Percentiles rank a stretch among this genome's conserved stretches.
These are phyloP conservation scores for Sisor rabdophorus DNA, from an alignment of 2,113 vertebrate species.

Conservation along the genomic window DNA sequence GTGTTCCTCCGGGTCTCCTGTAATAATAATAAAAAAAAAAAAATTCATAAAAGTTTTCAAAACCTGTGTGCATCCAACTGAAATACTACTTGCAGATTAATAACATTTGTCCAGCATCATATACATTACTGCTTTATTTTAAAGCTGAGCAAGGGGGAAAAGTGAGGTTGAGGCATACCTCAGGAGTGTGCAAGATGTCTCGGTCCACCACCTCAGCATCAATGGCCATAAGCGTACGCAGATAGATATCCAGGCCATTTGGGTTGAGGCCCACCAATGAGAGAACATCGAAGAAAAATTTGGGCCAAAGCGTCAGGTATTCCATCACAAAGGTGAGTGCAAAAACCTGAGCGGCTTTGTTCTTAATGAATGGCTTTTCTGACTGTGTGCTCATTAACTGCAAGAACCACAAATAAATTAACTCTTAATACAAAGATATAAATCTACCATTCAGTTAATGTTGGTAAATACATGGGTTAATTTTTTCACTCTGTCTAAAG, in stretches of 20 bases:
- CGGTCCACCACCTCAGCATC: constrained; percentile 94
- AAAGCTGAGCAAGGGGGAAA: not conserved
- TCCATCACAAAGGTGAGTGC: constrained; percentile 93
- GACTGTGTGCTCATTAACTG: constrained; percentile 85
- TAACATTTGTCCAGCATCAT: not conserved
- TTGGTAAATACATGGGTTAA: too few species aligned
- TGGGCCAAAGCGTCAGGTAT: constrained; percentile 93
- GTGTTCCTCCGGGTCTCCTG: constrained; percentile 93
- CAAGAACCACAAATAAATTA: not conserved
- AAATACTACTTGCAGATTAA: too few species aligned
- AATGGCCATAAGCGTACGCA: constrained; percentile 93
- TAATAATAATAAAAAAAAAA: too few species aligned
- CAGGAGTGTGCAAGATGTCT: constrained; percentile 85
- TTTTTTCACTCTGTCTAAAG: too few species aligned
- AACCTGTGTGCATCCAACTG: too few species aligned
- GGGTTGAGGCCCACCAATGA: constrained; percentile 89
- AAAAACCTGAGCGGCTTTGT: constrained; percentile 96
- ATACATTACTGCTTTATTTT: not conserved
- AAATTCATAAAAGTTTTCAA: too few species aligned
- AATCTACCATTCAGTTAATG: not conserved
- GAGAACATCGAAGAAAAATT: constrained; percentile 95
- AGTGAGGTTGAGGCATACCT: constrained; percentile 66
- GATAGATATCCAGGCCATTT: constrained; percentile 89
- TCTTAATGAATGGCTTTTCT: constrained; percentile 96
- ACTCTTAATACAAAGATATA: not conserved